Conservation (phyloP, 2,888 invertebrate genomes). For the Antheraea yamamai region DNA sequence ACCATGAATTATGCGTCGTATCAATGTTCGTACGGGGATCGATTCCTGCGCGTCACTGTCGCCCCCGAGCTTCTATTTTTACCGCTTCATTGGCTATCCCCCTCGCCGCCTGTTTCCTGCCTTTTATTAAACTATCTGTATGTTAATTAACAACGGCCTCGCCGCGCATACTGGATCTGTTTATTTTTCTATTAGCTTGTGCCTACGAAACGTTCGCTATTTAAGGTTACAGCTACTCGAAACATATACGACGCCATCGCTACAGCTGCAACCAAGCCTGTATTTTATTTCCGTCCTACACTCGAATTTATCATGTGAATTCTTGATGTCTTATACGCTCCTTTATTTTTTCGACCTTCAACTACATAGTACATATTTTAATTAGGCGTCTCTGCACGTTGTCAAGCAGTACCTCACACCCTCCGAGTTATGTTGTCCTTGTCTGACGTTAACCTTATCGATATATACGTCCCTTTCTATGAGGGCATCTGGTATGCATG, state of each 20-base stretch:
- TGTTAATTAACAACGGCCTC: slow-evolving; percentile 81
- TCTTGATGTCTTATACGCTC: slow-evolving; percentile 40
- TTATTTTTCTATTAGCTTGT: slow-evolving; percentile 73
- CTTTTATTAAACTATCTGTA: slow-evolving; percentile 82
- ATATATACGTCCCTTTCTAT: slow-evolving; percentile 70
- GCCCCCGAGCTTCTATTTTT: slow-evolving; percentile 79
- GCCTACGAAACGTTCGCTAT: slow-evolving; percentile 61
- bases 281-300: slow-evolving; percentile 37
- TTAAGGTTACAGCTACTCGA: slow-evolving; percentile 51
- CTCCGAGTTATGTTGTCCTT: slow-evolving; percentile 50
- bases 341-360: slow-evolving; percentile 75
- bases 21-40: slow-evolving; percentile 67
- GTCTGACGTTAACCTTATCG: slow-evolving; percentile 53
- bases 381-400: slow-evolving; percentile 74
- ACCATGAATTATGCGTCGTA: slow-evolving; percentile 60
- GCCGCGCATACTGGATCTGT: slow-evolving; percentile 63
- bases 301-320: slow-evolving; percentile 33
- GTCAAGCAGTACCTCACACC: slow-evolving; percentile 67
- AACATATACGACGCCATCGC: slow-evolving; percentile 29
- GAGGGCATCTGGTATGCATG: slow-evolving; percentile 81
- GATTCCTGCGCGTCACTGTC: slow-evolving; percentile 70
- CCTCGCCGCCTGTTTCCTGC: slow-evolving; percentile 78
- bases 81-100: slow-evolving; percentile 81
- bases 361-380: slow-evolving; percentile 57
- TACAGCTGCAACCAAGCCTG: slow-evolving; percentile 40